phyloP scores from a whole-genome alignment of 1,140 invertebrate genomes.

The Bombus breviceps region DNA sequence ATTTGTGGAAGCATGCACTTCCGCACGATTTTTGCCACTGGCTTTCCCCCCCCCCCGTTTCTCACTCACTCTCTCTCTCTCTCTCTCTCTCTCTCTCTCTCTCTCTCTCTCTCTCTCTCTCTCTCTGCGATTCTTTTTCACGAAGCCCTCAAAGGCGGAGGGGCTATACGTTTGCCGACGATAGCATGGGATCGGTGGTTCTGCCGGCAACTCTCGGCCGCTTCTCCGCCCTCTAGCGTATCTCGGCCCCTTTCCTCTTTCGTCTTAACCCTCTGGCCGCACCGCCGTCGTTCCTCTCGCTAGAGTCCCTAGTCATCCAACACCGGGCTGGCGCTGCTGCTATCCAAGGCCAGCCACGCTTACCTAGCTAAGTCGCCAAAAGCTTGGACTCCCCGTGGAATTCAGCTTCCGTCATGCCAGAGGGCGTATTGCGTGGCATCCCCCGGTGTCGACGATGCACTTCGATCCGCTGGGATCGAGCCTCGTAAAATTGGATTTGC shows the following conservation, averaged over 20 bases:
- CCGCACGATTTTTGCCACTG: constrained; percentile 23
- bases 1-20: constrained; percentile 50
- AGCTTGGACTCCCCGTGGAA: constrained; percentile 66
- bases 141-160: constrained; percentile 48
- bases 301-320: constrained; percentile 2
- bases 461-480: constrained; percentile 65
- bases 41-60: not conserved
- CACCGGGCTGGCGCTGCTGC: not conserved
- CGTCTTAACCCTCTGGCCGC: constrained; percentile 15
- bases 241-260: constrained; percentile 44
- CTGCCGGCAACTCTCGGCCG: constrained; percentile 40
- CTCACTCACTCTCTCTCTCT: no score
- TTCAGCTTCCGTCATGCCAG: constrained; percentile 62
- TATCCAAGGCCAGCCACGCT: constrained; percentile 52
- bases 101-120: not conserved
- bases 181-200: constrained; percentile 53
- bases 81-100: not conserved
- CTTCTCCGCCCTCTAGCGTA: constrained; percentile 41
- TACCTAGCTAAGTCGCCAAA: constrained; percentile 67
- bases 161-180: constrained; percentile 50
- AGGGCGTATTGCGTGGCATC: constrained; percentile 62
- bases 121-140: constrained; percentile 57
- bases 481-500: constrained; percentile 71
- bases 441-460: constrained; percentile 62
- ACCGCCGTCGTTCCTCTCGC: not conserved